phyloP scores from a whole-genome alignment of 2,113 vertebrate species.

The Nesogale talazaci region DNA sequence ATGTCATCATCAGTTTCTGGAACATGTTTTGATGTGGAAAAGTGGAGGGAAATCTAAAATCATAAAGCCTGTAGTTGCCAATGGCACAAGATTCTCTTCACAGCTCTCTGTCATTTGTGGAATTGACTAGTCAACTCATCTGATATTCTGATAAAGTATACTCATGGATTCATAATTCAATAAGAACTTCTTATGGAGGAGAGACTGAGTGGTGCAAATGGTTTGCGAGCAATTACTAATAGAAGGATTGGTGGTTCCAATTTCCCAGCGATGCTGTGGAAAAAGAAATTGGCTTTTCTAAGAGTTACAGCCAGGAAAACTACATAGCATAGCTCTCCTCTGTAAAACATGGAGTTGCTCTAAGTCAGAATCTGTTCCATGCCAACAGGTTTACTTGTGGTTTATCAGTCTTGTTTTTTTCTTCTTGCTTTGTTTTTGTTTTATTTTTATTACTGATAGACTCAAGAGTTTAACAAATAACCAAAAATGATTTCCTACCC shows the following conservation, averaged over 20 bases:
- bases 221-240: background rate
- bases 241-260: background rate
- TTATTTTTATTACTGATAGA: no score
- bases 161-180: background rate
- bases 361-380: background rate
- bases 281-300: background rate
- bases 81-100: background rate
- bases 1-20: no score
- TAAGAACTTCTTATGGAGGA: background rate
- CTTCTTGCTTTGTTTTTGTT: no score
- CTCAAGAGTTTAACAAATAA: no score
- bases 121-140: background rate
- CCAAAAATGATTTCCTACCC: no score
- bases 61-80: background rate
- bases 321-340: background rate
- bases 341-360: background rate
- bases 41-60: no score
- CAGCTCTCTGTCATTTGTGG: conserved; percentile 1
- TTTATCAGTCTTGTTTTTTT: background rate
- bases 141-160: conserved; percentile 14
- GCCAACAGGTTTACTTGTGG: background rate
- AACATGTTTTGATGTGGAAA: no score
- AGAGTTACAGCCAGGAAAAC: background rate
- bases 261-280: no score
- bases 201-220: background rate